phyloP scores from a whole-genome alignment of 2,113 vertebrate species.

The Myodes glareolus region DNA sequence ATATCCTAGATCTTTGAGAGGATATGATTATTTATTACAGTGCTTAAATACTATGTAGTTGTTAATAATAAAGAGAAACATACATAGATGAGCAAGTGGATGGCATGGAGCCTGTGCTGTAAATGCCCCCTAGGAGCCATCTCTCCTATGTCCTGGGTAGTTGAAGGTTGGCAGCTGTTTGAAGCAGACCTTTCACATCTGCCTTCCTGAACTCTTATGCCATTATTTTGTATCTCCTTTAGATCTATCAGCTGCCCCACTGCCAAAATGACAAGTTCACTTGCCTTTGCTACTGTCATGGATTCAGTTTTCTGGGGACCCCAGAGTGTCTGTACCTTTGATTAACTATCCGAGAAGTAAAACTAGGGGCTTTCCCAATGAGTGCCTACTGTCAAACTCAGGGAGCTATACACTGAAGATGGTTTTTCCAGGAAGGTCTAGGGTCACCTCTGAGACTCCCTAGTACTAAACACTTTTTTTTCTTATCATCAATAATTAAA shows the following conservation, averaged over 20 bases:
- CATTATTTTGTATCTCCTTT: not conserved
- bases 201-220: not conserved
- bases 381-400: not conserved
- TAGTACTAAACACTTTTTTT: not conserved
- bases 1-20: not conserved
- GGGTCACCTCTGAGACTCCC: not conserved
- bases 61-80: not conserved
- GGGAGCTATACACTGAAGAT: not conserved
- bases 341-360: not conserved
- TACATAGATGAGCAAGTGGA: not conserved
- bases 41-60: not conserved
- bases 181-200: not conserved
- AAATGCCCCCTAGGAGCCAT: not conserved
- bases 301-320: not conserved
- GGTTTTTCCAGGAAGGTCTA: not conserved
- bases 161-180: not conserved
- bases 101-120: not conserved
- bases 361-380: not conserved
- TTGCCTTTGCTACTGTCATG: not conserved
- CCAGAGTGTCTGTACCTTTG: not conserved
- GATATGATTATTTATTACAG: not conserved
- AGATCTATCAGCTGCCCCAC: not conserved
- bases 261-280: not conserved
- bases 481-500: slow-evolving; percentile 3
- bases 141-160: not conserved